Conservation (phyloP, 2,113 vertebrate genomes). For the Grus americana region DNA sequence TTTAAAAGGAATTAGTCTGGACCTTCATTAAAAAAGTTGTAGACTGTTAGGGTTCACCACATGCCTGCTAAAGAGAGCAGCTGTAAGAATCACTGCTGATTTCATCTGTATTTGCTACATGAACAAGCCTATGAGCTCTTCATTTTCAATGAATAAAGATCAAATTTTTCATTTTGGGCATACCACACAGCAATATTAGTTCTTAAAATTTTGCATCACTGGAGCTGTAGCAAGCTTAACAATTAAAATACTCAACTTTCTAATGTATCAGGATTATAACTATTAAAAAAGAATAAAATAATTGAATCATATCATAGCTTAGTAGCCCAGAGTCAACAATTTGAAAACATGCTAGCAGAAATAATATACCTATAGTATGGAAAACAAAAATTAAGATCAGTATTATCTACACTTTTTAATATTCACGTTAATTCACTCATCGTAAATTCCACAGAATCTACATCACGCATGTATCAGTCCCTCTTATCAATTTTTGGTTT, state of each 20-base stretch:
- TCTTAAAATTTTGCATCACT: not conserved
- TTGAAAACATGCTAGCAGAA: not conserved
- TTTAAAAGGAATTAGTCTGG: not conserved
- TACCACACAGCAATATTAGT: not conserved
- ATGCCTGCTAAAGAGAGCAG: not conserved
- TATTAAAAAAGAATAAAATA: not conserved
- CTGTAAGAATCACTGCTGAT: not conserved
- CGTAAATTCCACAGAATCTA: not conserved
- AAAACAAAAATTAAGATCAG: not conserved
- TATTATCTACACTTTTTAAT: not conserved
- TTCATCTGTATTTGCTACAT: not conserved
- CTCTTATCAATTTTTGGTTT: not conserved
- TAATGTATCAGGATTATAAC: not conserved
- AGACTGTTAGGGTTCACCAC: fast-evolving
- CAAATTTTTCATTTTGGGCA: no score
- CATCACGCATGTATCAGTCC: not conserved
- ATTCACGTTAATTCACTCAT: not conserved
- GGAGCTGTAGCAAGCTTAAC: not conserved
- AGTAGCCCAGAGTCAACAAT: not conserved
- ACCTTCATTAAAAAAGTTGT: not conserved
- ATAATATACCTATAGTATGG: not conserved
- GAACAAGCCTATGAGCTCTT: not conserved
- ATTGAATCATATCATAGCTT: not conserved
- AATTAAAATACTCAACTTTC: not conserved
- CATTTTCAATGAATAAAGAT: fast-evolving